Conservation (phyloP, 2,888 invertebrate genomes). For the Thecophora atra region DNA sequence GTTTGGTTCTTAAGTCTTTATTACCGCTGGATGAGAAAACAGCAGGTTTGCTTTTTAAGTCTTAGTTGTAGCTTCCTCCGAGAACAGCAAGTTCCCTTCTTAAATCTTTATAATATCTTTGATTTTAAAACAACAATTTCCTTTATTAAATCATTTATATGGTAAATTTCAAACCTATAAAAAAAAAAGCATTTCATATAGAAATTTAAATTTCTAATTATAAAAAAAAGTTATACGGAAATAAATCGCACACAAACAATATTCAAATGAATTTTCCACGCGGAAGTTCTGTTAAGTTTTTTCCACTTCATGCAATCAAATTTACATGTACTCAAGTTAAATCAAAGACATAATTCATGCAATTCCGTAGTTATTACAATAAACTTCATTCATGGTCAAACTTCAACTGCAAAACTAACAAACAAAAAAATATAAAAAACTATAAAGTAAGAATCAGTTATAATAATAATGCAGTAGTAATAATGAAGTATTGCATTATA, state of each 20-base stretch:
- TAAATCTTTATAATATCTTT: too few species aligned
- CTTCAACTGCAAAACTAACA: too few species aligned
- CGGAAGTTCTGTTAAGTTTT: not conserved
- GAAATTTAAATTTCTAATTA: not conserved
- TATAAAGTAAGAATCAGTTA: not conserved
- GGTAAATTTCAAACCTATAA: not conserved
- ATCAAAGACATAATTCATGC: not conserved
- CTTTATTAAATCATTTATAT: too few species aligned
- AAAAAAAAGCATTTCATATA: not conserved
- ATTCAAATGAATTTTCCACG: not conserved
- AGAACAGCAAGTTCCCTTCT: too few species aligned
- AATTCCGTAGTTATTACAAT: too few species aligned
- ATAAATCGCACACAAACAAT: not conserved
- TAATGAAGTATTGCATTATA: too few species aligned
- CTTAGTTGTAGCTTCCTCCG: too few species aligned
- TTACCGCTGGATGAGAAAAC: not conserved
- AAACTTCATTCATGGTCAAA: too few species aligned
- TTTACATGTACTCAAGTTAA: not conserved
- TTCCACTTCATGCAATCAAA: not conserved
- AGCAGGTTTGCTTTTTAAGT: too few species aligned
- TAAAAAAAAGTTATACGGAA: not conserved
- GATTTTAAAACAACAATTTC: too few species aligned
- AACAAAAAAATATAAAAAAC: not conserved
- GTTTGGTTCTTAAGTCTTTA: constrained; percentile 37
- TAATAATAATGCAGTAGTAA: not conserved